Evolutionary conservation across 2,888 invertebrate species (phyloP), one percentile per base, ranked within the genome.

Genomic region (Nephrocerus scutellatus): DNA sequence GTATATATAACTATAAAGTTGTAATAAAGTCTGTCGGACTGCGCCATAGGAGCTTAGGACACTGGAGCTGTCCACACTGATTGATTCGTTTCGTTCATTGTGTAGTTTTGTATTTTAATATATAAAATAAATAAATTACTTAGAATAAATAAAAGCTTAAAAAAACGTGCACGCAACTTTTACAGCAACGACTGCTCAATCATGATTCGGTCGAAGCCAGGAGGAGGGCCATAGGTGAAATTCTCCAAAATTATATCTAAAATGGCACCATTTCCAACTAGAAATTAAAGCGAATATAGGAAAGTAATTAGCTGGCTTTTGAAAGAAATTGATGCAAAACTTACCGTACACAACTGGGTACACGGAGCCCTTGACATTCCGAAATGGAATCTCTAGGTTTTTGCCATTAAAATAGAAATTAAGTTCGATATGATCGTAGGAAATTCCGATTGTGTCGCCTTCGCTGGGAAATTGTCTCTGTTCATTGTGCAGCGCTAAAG

Each of bases 221-320:
- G 72, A 0, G 89, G 87, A 23, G 87, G 84, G 1, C 82, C 76
- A 62, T 86, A 82, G 49, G 80, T 77, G 66, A 96, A 95, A 62
- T 85, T 85, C 53, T 89, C 88, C 65, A 97, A 79, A 57, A 91
- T 83, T 48, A 95, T 82, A 69, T 98, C 98, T 70, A 98, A 67
- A 53, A 97, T 95, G 19, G 97, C 96, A 50, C 96, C 96, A 65
- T 96, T 93, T 59, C 96, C 96, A 58, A 97, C 96, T 91, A 73
- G 41, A 79, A 79, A 54, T 14, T 22, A n/a, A 14, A 39, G 50
- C 53, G 45, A 51, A 49, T 30, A 49, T 22, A 41, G 36, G 16
- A 12, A 44, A 43, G 26, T 43, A 21, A 7, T 32, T 23, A 24
- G 9, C 31, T 21, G 28, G 10, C 5, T 9, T 14, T 6, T 5